phyloP scores from a whole-genome alignment of 2,113 vertebrate genomes.

The Ahaetulla prasina region DNA sequence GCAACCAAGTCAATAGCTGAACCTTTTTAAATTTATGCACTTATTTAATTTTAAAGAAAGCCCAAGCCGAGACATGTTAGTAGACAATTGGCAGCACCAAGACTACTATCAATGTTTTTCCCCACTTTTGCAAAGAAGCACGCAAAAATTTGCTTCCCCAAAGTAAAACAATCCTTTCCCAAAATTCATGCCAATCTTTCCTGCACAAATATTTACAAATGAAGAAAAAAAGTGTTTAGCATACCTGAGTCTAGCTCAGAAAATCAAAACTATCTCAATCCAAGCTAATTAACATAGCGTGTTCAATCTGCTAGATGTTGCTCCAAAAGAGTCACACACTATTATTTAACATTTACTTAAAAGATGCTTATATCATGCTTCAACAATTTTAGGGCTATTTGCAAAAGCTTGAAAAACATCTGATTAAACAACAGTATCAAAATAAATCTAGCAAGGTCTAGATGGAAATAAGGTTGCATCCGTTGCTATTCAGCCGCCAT shows the following conservation, averaged over 20 bases:
- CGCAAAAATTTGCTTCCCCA: not conserved
- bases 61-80: not conserved
- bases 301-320: not conserved
- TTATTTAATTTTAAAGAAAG: not conserved
- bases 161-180: not conserved
- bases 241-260: not conserved
- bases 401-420: not conserved
- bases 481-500: not conserved
- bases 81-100: not conserved
- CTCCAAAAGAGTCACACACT: not conserved
- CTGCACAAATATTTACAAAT: conserved; percentile 18
- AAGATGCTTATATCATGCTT: not conserved
- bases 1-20: not conserved
- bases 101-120: not conserved
- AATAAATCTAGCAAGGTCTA: not conserved
- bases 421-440: not conserved
- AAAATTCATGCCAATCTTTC: not conserved
- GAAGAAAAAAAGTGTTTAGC: not conserved
- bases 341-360: not conserved
- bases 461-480: not conserved
- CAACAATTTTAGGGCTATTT: not conserved
- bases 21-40: not conserved
- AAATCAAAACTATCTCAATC: not conserved
- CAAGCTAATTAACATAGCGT: not conserved
- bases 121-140: not conserved